Percentiles rank a stretch among this genome's conserved stretches.
Conservation (phyloP, 30 jellyfish, hydroid and myxozoan genomes). For the Euphysa ruthae region DNA sequence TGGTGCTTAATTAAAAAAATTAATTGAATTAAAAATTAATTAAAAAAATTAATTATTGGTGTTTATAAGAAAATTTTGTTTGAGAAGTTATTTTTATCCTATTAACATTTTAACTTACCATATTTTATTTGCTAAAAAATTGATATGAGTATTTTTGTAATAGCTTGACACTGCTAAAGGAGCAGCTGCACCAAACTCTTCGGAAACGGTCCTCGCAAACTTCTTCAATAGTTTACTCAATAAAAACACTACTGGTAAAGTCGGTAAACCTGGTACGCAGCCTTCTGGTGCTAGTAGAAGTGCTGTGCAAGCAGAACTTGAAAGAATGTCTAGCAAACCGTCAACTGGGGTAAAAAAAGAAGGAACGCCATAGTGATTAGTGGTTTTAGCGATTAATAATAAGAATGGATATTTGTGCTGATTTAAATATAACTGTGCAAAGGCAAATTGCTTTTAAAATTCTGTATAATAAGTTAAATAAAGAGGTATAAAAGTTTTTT, state of each 20-base stretch:
- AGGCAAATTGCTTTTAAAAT: too few species aligned
- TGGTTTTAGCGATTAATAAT: too few species aligned
- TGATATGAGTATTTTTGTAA: background rate
- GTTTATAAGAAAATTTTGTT: too few species aligned
- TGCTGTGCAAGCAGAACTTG: conserved; percentile 98
- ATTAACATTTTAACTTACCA: background rate
- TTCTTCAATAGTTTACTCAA: conserved; percentile 89
- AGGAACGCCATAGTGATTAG: too few species aligned
- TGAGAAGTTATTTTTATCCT: background rate
- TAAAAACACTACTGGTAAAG: conserved; percentile 71
- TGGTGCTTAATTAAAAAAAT: too few species aligned
- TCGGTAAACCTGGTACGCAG: conserved; percentile 36
- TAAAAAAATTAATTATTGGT: too few species aligned
- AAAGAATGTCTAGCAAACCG: conserved; percentile 68
- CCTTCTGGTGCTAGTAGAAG: conserved; percentile 65
- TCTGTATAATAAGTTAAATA: too few species aligned
- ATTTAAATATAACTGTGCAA: too few species aligned
- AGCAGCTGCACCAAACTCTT: conserved; percentile 71
- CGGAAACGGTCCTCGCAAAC: conserved; percentile 93
- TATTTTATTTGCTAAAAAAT: background rate
- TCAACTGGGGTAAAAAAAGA: conserved; percentile 8
- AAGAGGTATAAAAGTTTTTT: too few species aligned
- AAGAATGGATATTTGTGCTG: too few species aligned
- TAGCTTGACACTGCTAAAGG: conserved; percentile 75
- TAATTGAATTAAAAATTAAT: too few species aligned